Evolutionary conservation across 2,888 invertebrate species (phyloP), one percentile per base, ranked within the genome.

Genomic region (Phasia obesa): DNA sequence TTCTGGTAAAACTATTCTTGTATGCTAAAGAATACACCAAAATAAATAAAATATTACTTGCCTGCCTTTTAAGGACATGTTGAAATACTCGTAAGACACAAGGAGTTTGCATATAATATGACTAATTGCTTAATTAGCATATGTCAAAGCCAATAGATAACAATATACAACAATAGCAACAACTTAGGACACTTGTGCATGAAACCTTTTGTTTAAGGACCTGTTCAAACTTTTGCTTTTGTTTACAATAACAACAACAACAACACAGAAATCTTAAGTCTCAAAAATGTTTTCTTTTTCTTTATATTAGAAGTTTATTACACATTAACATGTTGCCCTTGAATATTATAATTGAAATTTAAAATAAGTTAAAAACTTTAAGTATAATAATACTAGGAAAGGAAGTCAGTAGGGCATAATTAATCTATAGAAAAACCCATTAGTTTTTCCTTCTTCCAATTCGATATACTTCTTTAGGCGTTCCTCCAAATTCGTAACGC

Each of bases 91-190:
- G 42, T 5, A 42, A 5, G 27, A 25, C 13, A 53, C 6, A 44
- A 42, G 73, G 9, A 38, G 49, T 57, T 62, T 70, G 57, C 42
- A 31, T 79, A 76, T 74, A 87, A 91, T 90, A 87, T 88, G 89
- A 88, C 90, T 91, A 91, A 91, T 91, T 91, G 91, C 90, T 89
- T 91, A 91, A 91, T 91, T 91, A 91, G 91, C 91, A 91, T 91
- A 90, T 89, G 90, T 87, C 87, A 87, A 88, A 76, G 70, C 38
- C 83, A 83, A 78, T 70, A 79, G 89, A 88, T 89, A 88, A 88
- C 86, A 85, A 85, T 85, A 79, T 51, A 49, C 75, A 60, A 25
- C 49, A 75, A 81, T 31, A 70, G 47, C 69, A 57, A 49, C 31
- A 74, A 73, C 82, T 57, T 51, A 57, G 62, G 47, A 75, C 47